phyloP scores from a whole-genome alignment of 2,888 invertebrate genomes.

The Campopleginae sp. region DNA sequence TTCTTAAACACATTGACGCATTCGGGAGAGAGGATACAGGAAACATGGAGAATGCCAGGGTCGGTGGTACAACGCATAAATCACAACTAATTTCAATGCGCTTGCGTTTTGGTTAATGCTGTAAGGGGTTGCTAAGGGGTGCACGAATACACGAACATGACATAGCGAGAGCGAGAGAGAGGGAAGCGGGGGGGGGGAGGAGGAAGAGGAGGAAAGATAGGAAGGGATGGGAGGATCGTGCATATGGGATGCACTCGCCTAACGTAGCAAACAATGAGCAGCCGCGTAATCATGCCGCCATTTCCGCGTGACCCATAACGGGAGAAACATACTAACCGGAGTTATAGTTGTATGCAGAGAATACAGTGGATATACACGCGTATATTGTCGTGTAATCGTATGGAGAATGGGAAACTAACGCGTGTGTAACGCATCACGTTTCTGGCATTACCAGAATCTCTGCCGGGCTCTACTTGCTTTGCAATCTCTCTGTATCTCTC shows the following conservation, averaged over 20 bases:
- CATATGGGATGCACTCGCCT: constrained; percentile 65
- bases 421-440: constrained; percentile 61
- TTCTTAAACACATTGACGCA: constrained; percentile 64
- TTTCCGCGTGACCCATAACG: constrained; percentile 62
- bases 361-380: constrained; percentile 46
- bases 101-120: constrained; percentile 66
- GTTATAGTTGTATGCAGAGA: constrained; percentile 52
- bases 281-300: constrained; percentile 67
- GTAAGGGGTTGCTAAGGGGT: constrained; percentile 27
- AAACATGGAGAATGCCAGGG: constrained; percentile 32
- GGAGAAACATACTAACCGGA: constrained; percentile 60
- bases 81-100: constrained; percentile 69
- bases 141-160: constrained; percentile 15
- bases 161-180: constrained; percentile 1
- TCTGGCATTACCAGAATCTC: constrained; percentile 62
- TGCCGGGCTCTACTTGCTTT: constrained; percentile 18
- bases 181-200: constrained; percentile 9
- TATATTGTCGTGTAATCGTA: constrained; percentile 60
- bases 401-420: constrained; percentile 56
- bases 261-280: constrained; percentile 67
- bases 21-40: constrained; percentile 33
- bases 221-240: constrained; percentile 36
- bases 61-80: constrained; percentile 63
- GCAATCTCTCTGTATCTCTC: constrained; percentile 21
- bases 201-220: constrained; percentile 18